A percentile compares a stretch with the other conserved stretches of the same genome.
Evolutionary conservation across 2,113 vertebrate genomes (phyloP).

Genomic region (Actinemys pallida): DNA sequence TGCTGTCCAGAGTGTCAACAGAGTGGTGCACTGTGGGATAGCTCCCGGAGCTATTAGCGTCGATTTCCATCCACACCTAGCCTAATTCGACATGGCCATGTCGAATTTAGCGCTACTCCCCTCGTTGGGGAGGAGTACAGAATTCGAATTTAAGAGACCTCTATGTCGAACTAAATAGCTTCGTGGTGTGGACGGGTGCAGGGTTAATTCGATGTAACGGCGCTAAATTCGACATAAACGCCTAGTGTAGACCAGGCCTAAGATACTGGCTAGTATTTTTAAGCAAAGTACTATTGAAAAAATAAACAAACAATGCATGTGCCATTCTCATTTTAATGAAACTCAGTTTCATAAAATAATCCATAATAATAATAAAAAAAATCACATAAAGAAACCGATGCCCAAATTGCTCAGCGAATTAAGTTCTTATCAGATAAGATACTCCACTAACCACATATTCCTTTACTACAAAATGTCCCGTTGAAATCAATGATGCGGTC

Average conservation of each 20-base stretch:
- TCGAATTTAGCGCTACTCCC: too few relatives aligned
- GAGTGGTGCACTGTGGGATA: too few relatives aligned
- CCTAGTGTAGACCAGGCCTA: neutral
- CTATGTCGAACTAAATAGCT: too few relatives aligned
- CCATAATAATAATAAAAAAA: neutral
- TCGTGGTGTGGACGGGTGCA: too few relatives aligned
- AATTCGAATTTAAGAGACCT: too few relatives aligned
- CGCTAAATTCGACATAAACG: too few relatives aligned
- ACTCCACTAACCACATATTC: neutral
- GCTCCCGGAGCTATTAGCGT: too few relatives aligned
- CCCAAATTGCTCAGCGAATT: neutral
- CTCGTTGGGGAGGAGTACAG: too few relatives aligned
- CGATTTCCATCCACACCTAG: too few relatives aligned
- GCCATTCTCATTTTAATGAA: neutral
- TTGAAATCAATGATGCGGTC: neutral
- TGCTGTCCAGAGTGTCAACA: too few relatives aligned
- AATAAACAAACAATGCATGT: neutral
- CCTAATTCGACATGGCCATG: too few relatives aligned
- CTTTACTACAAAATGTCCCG: neutral
- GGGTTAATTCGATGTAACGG: too few relatives aligned
- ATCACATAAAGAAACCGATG: neutral
- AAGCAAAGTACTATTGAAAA: neutral
- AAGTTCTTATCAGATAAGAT: neutral
- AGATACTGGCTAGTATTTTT: neutral
- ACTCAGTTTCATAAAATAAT: neutral